A percentile compares a stretch with the other conserved stretches of the same genome.
Evolutionary conservation across 1,140 invertebrate species (phyloP).

Genomic region (Sitophilus oryzae): DNA sequence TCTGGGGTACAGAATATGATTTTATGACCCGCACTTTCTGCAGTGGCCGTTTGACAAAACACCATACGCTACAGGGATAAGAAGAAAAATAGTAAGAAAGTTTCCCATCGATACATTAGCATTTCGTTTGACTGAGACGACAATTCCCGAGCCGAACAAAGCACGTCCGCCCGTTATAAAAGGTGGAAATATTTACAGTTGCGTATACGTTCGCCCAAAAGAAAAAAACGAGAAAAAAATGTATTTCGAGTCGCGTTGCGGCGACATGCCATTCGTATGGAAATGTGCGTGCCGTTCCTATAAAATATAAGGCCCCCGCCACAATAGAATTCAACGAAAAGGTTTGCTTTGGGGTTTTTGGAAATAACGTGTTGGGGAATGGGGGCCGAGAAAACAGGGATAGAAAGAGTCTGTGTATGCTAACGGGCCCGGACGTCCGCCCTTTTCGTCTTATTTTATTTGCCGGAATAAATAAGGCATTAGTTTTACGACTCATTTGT

Average conservation of each 20-base stretch:
- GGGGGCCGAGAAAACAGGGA: too few relatives aligned
- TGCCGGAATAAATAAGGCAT: constrained; percentile 36
- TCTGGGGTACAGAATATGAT: too few relatives aligned
- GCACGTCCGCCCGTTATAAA: constrained; percentile 29
- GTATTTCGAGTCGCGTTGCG: constrained; percentile 40
- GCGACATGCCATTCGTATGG: constrained; percentile 40
- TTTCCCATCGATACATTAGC: constrained; percentile 17
- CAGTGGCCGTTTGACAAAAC: too few relatives aligned
- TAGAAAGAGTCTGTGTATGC: constrained; percentile 32
- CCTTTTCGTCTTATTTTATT: constrained; percentile 34
- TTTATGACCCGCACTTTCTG: too few relatives aligned
- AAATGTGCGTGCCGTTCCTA: constrained; percentile 37
- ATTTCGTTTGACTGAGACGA: constrained; percentile 19
- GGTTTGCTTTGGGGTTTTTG: constrained; percentile 36
- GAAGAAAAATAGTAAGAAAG: too few relatives aligned
- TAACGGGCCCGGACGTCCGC: constrained; percentile 37
- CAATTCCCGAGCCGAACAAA: constrained; percentile 26
- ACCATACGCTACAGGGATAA: too few relatives aligned
- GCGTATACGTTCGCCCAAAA: constrained; percentile 33
- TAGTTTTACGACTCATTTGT: constrained; percentile 28
- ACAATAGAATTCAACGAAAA: constrained; percentile 41
- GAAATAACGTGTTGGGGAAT: too few relatives aligned
- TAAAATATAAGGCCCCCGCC: constrained; percentile 44
- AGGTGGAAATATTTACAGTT: constrained; percentile 39
- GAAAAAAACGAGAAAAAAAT: too few relatives aligned